These are phyloP conservation scores for Anthopleura xanthogrammica DNA, from an alignment of 92 coral and sea anemone genomes.

Conservation along the genomic window DNA sequence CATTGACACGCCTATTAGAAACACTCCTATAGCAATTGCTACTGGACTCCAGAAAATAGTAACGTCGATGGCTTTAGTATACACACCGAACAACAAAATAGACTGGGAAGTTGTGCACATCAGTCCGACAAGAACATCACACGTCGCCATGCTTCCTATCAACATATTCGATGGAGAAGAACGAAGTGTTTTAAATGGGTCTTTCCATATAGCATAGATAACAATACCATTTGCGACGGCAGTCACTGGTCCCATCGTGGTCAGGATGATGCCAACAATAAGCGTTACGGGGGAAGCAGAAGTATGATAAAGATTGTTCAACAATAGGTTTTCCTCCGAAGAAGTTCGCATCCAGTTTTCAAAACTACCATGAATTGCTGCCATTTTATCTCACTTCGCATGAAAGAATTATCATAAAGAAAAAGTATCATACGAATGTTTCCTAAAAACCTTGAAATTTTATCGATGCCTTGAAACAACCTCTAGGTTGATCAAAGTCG, in stretches of 20 bases:
- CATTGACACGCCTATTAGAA: conserved; percentile 4
- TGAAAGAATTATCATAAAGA: not conserved
- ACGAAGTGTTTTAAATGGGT: conserved; percentile 29
- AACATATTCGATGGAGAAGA: conserved; percentile 32
- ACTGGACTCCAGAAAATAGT: no score
- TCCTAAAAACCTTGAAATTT: not conserved
- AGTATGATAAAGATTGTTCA: not conserved
- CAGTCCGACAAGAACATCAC: conserved; percentile 21
- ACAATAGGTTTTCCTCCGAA: not conserved
- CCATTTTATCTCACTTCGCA: not conserved
- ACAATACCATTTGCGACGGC: conserved; percentile 23
- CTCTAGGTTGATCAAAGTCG: no score
- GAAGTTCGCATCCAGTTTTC: conserved; percentile 5
- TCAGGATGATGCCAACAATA: not conserved
- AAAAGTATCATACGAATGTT: not conserved
- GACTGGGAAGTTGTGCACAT: conserved; percentile 10
- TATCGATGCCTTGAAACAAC: no score
- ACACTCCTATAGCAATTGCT: not conserved
- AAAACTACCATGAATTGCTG: not conserved
- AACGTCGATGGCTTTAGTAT: no score
- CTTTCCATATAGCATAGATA: conserved; percentile 28
- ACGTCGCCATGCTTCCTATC: conserved; percentile 29
- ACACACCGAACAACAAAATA: not conserved
- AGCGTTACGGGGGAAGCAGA: not conserved
- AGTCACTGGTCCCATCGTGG: conserved; percentile 8